Evolutionary conservation across 2,797 vertebrate genomes (phyloP).

Genomic region (Thamnophis elegans): DNA sequence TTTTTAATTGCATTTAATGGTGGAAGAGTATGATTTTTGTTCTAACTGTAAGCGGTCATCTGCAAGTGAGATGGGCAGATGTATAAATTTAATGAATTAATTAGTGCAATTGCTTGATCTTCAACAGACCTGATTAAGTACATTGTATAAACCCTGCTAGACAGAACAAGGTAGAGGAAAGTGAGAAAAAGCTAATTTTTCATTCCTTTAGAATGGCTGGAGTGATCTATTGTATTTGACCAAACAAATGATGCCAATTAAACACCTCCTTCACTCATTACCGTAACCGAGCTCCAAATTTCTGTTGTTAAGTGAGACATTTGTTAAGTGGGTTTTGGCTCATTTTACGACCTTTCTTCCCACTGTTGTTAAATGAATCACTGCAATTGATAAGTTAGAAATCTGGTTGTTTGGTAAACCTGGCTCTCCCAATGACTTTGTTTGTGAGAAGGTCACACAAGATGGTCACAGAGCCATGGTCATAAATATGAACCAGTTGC

Average conservation of each 20-base stretch:
- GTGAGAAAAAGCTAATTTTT: neutral
- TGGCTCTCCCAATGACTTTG: neutral
- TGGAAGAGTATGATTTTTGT: neutral
- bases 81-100: neutral
- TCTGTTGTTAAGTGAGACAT: neutral
- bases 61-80: neutral
- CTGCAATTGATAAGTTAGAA: neutral
- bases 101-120: neutral
- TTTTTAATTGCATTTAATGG: neutral
- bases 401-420: neutral
- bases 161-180: neutral
- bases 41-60: neutral
- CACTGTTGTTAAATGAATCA: neutral
- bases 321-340: neutral
- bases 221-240: neutral
- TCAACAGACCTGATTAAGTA: neutral
- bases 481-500: neutral
- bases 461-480: neutral
- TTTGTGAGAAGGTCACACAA: neutral
- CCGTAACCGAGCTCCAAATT: neutral
- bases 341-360: neutral
- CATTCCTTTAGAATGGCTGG: neutral
- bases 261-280: neutral
- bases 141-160: neutral
- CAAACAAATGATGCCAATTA: neutral